phyloP scores from a whole-genome alignment of 2,888 invertebrate species.

The Drosophila buzzatii region DNA sequence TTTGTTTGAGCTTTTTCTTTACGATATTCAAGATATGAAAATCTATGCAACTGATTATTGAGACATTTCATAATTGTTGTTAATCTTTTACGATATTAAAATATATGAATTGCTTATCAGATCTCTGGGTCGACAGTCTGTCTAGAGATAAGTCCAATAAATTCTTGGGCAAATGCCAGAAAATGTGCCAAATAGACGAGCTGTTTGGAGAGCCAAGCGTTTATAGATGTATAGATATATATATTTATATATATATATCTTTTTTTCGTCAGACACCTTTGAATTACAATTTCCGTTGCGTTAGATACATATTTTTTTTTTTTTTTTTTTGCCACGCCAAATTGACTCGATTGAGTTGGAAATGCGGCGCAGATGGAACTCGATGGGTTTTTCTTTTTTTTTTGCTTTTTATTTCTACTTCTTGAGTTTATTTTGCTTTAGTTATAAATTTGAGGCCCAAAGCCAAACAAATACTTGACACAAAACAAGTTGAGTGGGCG shows the following conservation, averaged over 20 bases:
- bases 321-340: conserved; percentile 37
- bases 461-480: conserved; percentile 29
- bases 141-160: conserved; percentile 19
- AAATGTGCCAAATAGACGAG: conserved; percentile 27
- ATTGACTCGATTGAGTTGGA: conserved; percentile 44
- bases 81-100: background rate
- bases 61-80: background rate
- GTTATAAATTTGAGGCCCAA: conserved; percentile 36
- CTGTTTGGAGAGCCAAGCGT: conserved; percentile 15
- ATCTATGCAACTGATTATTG: background rate
- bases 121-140: conserved; percentile 30
- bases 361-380: conserved; percentile 27
- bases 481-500: conserved; percentile 45
- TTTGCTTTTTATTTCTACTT: background rate
- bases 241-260: background rate
- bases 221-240: background rate
- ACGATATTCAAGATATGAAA: background rate
- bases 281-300: conserved; percentile 4
- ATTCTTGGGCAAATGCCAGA: conserved; percentile 26
- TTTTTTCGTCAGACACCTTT: conserved; percentile 43
- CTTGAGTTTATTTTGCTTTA: conserved; percentile 8
- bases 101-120: background rate
- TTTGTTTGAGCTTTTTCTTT: background rate
- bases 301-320: conserved; percentile 7
- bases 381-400: conserved; percentile 1